Evolutionary conservation across 2,797 vertebrate genomes (phyloP).

Genomic region (Leuciscus waleckii): DNA sequence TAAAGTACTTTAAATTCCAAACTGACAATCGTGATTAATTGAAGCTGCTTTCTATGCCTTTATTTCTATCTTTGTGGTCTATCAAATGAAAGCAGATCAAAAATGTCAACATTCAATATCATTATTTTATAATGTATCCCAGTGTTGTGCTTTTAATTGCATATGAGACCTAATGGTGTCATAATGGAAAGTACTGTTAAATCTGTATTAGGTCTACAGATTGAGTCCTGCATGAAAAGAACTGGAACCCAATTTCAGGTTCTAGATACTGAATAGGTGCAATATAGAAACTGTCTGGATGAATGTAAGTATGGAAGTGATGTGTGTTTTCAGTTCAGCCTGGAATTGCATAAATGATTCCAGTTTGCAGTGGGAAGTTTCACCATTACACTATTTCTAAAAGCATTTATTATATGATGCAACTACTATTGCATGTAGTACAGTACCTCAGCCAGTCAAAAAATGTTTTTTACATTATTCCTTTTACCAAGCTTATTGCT

Average conservation of each 20-base stretch:
- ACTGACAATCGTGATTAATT: slow-evolving; percentile 52
- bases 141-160: background rate
- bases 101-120: background rate
- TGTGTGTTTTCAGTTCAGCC: background rate
- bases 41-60: slow-evolving; percentile 13
- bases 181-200: slow-evolving; percentile 3
- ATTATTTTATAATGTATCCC: background rate
- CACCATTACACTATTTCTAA: background rate
- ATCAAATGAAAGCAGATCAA: slow-evolving; percentile 5
- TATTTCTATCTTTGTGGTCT: background rate
- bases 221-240: slow-evolving; percentile 2
- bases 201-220: slow-evolving; percentile 12
- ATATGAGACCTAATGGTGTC: background rate
- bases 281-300: slow-evolving; percentile 20
- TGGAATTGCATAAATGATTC: background rate
- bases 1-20: slow-evolving; percentile 22
- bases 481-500: slow-evolving; percentile 7
- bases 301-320: background rate
- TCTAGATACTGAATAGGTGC: slow-evolving; percentile 32
- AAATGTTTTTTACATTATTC: background rate
- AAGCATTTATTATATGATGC: background rate
- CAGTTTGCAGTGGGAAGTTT: background rate
- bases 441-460: slow-evolving; percentile 21
- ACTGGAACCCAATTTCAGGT: slow-evolving; percentile 29
- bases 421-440: background rate